Base-by-base conservation (phyloP, 2,797 vertebrate species). In the Danio kyathit region DNA sequence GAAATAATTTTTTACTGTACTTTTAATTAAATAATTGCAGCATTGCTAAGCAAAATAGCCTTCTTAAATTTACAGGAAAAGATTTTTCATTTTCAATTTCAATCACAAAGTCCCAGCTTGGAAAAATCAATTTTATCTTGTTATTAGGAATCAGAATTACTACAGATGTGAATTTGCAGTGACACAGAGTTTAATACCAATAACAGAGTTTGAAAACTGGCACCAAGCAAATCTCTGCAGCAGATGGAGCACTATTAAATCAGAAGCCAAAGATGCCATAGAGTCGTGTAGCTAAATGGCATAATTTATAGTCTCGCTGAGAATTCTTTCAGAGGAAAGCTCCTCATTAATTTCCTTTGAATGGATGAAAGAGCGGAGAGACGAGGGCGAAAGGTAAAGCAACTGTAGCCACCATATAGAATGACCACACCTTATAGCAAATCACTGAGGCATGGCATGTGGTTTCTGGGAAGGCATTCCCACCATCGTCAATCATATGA, bases 351-450 rank as follows among this genome's bases (percentile, higher is more conserved):
- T 82, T 82, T 70, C 17, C 60, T 54, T 74, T 64, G 78, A 81
- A 79, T 11, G 40, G 60, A 40, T 83, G 76, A 83, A 69, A 79
- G 54, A 46, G 56, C 65, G 60, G 49, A 76, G 19, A 77, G 7
- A n/a, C 66, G 76, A 77, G 29, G 86, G 86, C 82, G 89, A 89
- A 87, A 88, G 89, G 91, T 86, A 70, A 0, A 74, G 54, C 38
- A 82, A 72, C 49, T 79, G 75, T 41, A 86, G 81, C 52, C 84
- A 89, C 88, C 90, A 88, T 86, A 80, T 82, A 88, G 86, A 89
- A 90, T 88, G 87, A 76, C 88, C 85, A 43, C 17, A 66, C 85
- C 87, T 90, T 88, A 90, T 85, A 79, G 86, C 83, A 85, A 89
- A 88, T 80, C 89, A 90, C 52, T 85, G 88, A 90, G 88, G 88